Evolutionary conservation across 2,888 invertebrate species (phyloP).

Genomic region (Branchinecta sandiegonensis): DNA sequence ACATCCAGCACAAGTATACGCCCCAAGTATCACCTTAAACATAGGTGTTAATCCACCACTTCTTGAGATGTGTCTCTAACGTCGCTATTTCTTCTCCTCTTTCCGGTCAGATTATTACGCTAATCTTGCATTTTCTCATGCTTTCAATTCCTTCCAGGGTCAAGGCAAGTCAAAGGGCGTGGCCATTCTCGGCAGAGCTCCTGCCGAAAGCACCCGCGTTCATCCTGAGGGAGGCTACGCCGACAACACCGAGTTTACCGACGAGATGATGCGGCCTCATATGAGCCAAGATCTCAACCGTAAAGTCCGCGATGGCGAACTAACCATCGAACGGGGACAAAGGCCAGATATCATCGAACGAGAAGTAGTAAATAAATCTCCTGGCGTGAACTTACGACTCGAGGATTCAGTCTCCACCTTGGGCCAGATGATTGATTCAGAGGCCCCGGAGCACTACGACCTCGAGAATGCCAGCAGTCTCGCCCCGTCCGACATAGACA

Average conservation of each 20-base stretch:
- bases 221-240: slow-evolving; percentile 28
- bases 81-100: no score
- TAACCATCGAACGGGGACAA: slow-evolving; percentile 55
- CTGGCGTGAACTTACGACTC: slow-evolving; percentile 42
- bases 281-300: slow-evolving; percentile 74
- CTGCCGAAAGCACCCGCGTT: slow-evolving; percentile 25
- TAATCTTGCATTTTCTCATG: not conserved
- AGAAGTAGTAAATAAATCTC: slow-evolving; percentile 69
- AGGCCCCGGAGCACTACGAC: slow-evolving; percentile 83
- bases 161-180: slow-evolving; percentile 38
- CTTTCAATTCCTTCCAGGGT: not conserved
- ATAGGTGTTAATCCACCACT: no score
- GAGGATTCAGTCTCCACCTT: slow-evolving; percentile 27
- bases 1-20: no score
- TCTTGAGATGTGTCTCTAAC: no score
- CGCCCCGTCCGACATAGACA: slow-evolving; percentile 92
- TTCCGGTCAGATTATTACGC: no score
- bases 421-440: slow-evolving; percentile 39
- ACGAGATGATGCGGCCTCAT: slow-evolving; percentile 44
- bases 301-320: slow-evolving; percentile 74
- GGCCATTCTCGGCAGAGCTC: slow-evolving; percentile 49
- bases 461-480: slow-evolving; percentile 93
- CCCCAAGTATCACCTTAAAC: no score
- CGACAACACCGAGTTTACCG: slow-evolving; percentile 29
- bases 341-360: slow-evolving; percentile 86